Evolutionary conservation across 2,113 vertebrate genomes (phyloP).

Genomic region (Microcebus tavaratra): DNA sequence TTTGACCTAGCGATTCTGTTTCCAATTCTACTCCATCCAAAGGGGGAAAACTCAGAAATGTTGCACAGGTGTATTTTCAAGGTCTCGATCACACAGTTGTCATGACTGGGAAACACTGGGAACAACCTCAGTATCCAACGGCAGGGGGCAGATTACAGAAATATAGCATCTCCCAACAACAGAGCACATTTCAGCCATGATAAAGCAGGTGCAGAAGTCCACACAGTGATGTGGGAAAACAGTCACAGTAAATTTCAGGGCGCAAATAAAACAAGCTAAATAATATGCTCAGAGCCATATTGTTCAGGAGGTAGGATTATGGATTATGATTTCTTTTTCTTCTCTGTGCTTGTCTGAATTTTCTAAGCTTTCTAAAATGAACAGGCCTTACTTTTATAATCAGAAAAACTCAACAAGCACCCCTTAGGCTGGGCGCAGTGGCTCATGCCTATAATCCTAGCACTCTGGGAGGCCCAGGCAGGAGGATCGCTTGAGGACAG

Average conservation of each 20-base stretch:
- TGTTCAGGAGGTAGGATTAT: neutral
- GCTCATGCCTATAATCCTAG: too few relatives aligned
- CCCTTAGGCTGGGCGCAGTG: too few relatives aligned
- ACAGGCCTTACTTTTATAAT: neutral
- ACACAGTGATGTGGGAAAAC: neutral
- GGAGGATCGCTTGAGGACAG: too few relatives aligned
- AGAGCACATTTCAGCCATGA: neutral
- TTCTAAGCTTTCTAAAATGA: conserved; percentile 36
- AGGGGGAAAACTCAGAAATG: neutral
- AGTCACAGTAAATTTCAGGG: neutral
- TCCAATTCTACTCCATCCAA: neutral
- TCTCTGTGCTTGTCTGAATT: neutral
- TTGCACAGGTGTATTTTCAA: neutral
- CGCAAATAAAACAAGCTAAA: neutral
- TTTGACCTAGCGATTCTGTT: conserved; percentile 3
- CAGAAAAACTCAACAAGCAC: neutral
- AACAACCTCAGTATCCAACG: neutral
- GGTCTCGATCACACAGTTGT: neutral
- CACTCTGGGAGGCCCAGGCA: too few relatives aligned
- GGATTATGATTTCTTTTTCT: neutral
- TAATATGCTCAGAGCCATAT: neutral
- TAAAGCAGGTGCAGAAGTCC: neutral
- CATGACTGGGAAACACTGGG: neutral
- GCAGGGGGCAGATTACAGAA: neutral
- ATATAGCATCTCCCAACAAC: neutral